Base-by-base conservation (phyloP, 2,797 vertebrate genomes). In the Rhodeus uyekii region DNA sequence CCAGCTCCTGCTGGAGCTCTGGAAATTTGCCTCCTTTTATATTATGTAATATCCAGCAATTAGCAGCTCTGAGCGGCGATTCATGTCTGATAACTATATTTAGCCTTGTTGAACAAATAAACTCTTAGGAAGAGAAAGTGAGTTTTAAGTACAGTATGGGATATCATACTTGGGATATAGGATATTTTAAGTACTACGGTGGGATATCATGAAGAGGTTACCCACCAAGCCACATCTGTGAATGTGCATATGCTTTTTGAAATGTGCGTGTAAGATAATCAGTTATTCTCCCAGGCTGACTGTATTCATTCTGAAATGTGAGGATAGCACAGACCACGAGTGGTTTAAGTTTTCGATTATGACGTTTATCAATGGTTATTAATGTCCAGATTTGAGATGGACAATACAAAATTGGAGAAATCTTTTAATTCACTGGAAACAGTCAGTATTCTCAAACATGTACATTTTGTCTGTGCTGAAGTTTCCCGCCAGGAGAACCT, bases 391-490 rank as follows among this genome's bases (percentile, higher is more conserved):
- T 72, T 36, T n/a, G 19, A 19, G 19, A 72, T 34, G 19, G 19
- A 36, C 69, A n/a, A 32, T 32, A 72, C 29, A 0, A 36, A 46
- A 34, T 29, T 53, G 29, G 29, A 72, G 29, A 44, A 50, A 29
- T 32, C 60, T 19, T 63, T 19, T 34, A 3, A 19, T 9, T 4
- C 32, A 19, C 32, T 22, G 18, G 19, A 84, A 91, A 90, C 83
- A 67, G 82, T 88, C 90, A 91, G 92, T 89, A 91, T 90, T 91
- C 91, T 89, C 87, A 91, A 92, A 93, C 92, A 92, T 88, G 87
- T 68, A 76, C 10, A 75, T 92, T 86, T 91, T 92, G 90, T 90
- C 91, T 90, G 44, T n/a, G 34, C 75, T 65, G n/a, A 38, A 53
- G 10, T 50, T 84, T 84, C 68, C 46, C 84, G 72, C 44, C 46